These are phyloP conservation scores for Botia almorhae DNA, from an alignment of 2,797 vertebrate species.

Conservation along the genomic window DNA sequence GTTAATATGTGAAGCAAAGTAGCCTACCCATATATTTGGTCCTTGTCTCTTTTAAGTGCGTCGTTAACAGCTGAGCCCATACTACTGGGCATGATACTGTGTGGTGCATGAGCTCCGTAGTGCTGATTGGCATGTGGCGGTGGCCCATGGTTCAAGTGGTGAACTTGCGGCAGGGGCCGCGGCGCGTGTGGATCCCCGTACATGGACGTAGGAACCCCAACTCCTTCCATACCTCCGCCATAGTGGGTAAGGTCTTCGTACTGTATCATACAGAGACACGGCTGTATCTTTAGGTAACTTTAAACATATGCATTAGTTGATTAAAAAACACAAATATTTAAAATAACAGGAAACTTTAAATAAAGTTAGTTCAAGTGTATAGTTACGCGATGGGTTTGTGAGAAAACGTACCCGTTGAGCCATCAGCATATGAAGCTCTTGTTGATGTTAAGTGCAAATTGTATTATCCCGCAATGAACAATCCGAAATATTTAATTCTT, in stretches of 20 bases:
- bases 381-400: background rate
- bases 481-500: conserved; percentile 28
- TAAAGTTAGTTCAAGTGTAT: background rate
- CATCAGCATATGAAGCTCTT: conserved; percentile 83
- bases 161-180: conserved; percentile 88
- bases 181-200: conserved; percentile 93
- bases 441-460: conserved; percentile 35
- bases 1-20: background rate
- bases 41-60: conserved; percentile 93
- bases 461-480: conserved; percentile 17
- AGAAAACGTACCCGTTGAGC: conserved; percentile 89
- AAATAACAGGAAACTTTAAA: background rate
- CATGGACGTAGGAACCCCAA: conserved; percentile 90
- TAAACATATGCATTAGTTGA: background rate
- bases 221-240: conserved; percentile 90
- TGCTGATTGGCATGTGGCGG: conserved; percentile 91
- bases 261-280: conserved; percentile 68
- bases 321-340: background rate
- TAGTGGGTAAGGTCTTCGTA: conserved; percentile 96
- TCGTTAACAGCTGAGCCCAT: conserved; percentile 92
- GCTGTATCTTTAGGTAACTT: background rate
- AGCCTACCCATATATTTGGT: conserved; percentile 92
- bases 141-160: conserved; percentile 92
- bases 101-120: conserved; percentile 90
- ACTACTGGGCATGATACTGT: conserved; percentile 88